phyloP scores from a whole-genome alignment of 2,888 invertebrate species.

The Ichneumoninae sp. region DNA sequence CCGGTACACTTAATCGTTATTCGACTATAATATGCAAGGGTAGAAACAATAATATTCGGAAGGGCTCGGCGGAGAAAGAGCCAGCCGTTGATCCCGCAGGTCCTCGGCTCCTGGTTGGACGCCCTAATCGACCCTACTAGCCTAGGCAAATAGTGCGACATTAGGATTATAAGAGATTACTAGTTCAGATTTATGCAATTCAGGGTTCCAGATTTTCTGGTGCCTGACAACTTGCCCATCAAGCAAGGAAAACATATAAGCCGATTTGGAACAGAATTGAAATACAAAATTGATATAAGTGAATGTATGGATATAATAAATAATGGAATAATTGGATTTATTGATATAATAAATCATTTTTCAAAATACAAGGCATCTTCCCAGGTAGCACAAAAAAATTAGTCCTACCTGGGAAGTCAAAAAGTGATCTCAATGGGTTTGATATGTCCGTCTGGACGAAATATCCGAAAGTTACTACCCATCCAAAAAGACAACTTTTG shows the following conservation, averaged over 20 bases:
- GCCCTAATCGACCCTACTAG: conserved; percentile 68
- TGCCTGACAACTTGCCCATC: conserved; percentile 55
- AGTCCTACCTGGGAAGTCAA: no score
- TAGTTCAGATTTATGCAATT: conserved; percentile 80
- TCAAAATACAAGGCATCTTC: background rate
- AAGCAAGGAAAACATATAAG: conserved; percentile 49
- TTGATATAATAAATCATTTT: background rate
- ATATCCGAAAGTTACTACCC: no score
- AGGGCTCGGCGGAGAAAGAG: conserved; percentile 51
- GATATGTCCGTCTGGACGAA: no score
- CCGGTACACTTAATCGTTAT: conserved; percentile 80
- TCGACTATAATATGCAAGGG: conserved; percentile 83
- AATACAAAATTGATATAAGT: conserved; percentile 11
- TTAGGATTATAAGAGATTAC: conserved; percentile 82
- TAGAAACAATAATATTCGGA: conserved; percentile 73
- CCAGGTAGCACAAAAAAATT: no score
- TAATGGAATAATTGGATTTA: background rate
- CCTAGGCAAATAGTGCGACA: conserved; percentile 82
- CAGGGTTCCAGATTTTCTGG: conserved; percentile 44
- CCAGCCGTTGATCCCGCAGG: conserved; percentile 42
- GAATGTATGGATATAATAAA: background rate
- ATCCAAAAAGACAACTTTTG: no score
- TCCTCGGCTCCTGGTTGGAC: conserved; percentile 53
- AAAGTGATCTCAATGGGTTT: no score
- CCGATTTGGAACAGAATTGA: conserved; percentile 36